phyloP scores from a whole-genome alignment of 2,888 invertebrate genomes.

The Atherix ibis region DNA sequence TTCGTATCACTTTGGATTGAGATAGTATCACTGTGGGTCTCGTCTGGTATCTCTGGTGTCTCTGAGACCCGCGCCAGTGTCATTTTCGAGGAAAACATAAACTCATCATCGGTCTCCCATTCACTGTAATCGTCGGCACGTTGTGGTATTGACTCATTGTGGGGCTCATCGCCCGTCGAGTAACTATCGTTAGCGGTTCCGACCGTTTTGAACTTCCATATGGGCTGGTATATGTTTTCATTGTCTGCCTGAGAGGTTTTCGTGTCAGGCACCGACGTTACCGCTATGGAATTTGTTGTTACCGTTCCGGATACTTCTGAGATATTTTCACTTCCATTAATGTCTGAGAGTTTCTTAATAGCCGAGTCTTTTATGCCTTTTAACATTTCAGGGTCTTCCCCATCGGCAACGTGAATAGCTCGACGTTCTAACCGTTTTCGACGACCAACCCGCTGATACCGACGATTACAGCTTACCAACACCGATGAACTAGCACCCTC shows the following conservation, averaged over 20 bases:
- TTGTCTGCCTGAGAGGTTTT: conserved; percentile 13
- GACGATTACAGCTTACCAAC: too few relatives aligned
- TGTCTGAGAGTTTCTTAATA: too few relatives aligned
- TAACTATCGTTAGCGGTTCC: conserved; percentile 22
- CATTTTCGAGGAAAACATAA: conserved; percentile 22
- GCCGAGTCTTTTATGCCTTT: too few relatives aligned
- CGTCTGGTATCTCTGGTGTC: conserved; percentile 6
- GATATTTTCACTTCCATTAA: too few relatives aligned
- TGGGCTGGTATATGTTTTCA: conserved; percentile 31
- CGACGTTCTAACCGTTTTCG: too few relatives aligned
- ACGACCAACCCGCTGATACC: too few relatives aligned
- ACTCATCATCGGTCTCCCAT: conserved; percentile 32
- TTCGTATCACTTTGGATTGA: background rate
- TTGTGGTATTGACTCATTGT: background rate
- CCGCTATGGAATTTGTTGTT: too few relatives aligned
- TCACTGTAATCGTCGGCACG: conserved; percentile 24
- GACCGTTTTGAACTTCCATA: conserved; percentile 31
- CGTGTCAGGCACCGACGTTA: background rate
- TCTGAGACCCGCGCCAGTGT: background rate
- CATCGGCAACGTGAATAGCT: too few relatives aligned
- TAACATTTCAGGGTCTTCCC: too few relatives aligned
- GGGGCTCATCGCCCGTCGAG: conserved; percentile 3
- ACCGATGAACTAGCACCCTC: too few relatives aligned
- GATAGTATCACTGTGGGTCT: conserved; percentile 1
- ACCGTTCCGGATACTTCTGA: too few relatives aligned